Percentiles rank a stretch among this genome's conserved stretches.
Evolutionary conservation across 2,113 vertebrate genomes (phyloP).

Genomic region (Rostratula benghalensis): DNA sequence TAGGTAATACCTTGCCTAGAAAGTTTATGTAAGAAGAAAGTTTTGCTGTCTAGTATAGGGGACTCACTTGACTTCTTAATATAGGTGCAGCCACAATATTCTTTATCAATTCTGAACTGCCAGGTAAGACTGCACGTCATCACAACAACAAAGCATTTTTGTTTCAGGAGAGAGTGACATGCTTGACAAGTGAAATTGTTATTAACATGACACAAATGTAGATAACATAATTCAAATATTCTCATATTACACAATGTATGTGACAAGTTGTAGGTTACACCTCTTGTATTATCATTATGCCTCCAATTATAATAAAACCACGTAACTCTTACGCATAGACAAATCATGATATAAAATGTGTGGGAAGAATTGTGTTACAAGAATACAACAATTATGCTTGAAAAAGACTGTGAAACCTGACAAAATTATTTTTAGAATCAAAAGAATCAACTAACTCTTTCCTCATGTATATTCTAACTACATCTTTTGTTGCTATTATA

Average conservation of each 20-base stretch:
- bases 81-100: background rate
- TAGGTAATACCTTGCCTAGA: background rate
- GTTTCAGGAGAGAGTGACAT: background rate
- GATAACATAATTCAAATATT: background rate
- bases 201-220: background rate
- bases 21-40: background rate
- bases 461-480: background rate
- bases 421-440: background rate
- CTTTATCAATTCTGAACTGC: background rate
- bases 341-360: background rate
- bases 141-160: background rate
- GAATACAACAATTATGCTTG: background rate
- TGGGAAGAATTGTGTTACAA: background rate
- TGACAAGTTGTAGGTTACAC: background rate
- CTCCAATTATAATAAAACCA: background rate
- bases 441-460: background rate
- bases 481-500: background rate
- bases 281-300: background rate
- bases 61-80: background rate
- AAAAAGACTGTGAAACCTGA: background rate
- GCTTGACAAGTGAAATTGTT: background rate
- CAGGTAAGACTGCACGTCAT: background rate
- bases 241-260: background rate
- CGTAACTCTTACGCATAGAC: background rate
- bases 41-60: fast-evolving